These are phyloP conservation scores for Atherinosoma microstoma DNA, from an alignment of 2,797 vertebrate genomes.

Conservation along the genomic window DNA sequence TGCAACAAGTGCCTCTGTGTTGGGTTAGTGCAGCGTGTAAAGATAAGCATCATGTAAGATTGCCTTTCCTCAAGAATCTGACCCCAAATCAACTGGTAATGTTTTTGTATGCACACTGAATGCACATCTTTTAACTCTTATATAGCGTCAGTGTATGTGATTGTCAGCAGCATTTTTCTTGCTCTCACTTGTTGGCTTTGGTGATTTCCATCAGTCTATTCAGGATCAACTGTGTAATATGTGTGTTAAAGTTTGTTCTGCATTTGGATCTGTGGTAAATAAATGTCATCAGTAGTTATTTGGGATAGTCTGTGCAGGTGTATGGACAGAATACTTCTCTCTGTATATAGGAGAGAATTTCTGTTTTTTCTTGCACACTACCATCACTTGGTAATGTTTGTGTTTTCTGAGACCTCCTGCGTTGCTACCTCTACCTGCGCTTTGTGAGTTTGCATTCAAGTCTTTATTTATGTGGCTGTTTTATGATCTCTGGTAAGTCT, in stretches of 20 bases:
- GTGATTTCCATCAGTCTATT: background rate
- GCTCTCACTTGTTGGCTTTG: background rate
- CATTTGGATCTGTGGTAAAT: background rate
- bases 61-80: background rate
- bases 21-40: constrained; percentile 1
- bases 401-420: background rate
- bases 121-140: background rate
- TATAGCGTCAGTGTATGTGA: background rate
- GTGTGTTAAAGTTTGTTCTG: background rate
- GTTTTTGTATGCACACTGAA: background rate
- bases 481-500: background rate
- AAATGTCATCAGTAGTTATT: background rate
- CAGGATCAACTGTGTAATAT: background rate
- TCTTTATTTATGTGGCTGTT: background rate
- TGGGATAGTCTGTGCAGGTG: background rate
- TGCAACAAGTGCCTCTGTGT: constrained; percentile 78
- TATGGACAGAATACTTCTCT: background rate
- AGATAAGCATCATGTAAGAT: constrained; percentile 10
- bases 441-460: constrained; percentile 5
- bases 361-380: background rate
- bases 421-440: background rate
- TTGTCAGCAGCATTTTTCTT: background rate
- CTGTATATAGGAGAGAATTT: background rate
- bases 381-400: background rate
- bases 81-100: background rate